These are phyloP conservation scores for Hyles lineata DNA, from an alignment of 2,888 invertebrate species.

Conservation along the genomic window DNA sequence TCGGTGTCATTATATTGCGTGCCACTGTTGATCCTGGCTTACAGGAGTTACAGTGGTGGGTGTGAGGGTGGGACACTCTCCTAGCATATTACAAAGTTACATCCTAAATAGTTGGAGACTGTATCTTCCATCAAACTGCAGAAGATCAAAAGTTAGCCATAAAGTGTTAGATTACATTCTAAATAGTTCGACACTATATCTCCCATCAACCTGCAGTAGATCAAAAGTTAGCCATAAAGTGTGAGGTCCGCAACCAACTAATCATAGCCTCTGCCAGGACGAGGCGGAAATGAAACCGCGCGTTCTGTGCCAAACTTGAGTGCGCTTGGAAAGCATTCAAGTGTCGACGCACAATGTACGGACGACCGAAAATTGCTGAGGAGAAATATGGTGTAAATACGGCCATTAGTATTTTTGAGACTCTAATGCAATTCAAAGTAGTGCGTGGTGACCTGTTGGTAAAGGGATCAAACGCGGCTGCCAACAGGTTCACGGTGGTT, in stretches of 20 bases:
- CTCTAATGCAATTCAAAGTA: neutral
- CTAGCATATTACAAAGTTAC: too few species aligned
- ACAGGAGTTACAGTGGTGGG: too few species aligned
- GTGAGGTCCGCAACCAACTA: constrained; percentile 6
- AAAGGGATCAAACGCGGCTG: too few species aligned
- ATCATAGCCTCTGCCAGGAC: constrained; percentile 16
- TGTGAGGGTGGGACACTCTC: too few species aligned
- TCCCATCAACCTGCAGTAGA: constrained; percentile 1
- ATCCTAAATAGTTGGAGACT: neutral
- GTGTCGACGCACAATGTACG: constrained; percentile 46
- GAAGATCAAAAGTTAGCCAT: constrained; percentile 17
- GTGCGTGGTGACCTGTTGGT: rapidly evolving
- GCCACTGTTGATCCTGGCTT: too few species aligned
- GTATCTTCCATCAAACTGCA: neutral
- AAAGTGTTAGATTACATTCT: neutral
- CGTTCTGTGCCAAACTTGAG: constrained; percentile 53
- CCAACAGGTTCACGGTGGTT: too few species aligned
- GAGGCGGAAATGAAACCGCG: constrained; percentile 51
- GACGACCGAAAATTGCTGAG: neutral
- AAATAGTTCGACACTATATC: neutral
- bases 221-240: constrained; percentile 9
- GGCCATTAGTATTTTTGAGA: neutral
- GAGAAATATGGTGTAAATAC: neutral
- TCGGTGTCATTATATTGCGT: too few species aligned
- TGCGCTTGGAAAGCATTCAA: constrained; percentile 53